Base-by-base conservation (phyloP, 2,888 invertebrate genomes). In the Ennomos fuscantarius region DNA sequence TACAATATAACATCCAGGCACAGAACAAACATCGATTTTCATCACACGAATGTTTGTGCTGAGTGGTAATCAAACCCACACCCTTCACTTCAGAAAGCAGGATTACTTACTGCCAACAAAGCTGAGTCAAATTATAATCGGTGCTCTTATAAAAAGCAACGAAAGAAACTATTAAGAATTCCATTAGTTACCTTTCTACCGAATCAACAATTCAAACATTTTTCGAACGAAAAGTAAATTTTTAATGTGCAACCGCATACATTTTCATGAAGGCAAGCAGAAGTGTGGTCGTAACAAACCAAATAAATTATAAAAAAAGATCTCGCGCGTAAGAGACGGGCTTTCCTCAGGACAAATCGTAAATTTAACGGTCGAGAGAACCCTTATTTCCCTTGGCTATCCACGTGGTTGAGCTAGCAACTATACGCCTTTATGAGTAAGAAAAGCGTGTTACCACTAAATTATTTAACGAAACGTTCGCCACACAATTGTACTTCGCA, bases 271-370 rank as follows among this genome's bases (percentile, higher is more conserved):
- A 73, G 78, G 76, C 75, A 79, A 78, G 6, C 47, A 57, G 39
- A 78, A 78, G 72, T 76, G 72, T 56, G 62, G 62, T 66, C 79
- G 88, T 87, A 87, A 86, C 84, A 88, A 84, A 86, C 86, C 81
- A 86, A 86, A 89, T 89, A 89, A 89, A 89, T 90, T 89, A 89
- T 89, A 89, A 89, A 89, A 89, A 83, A 82, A 87, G 83, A 86
- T 86, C 84, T 81, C 70, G 79, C 70, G 79, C 76, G 72, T 65
- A 72, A 76, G 79, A 86, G 87, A 87, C 87, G 83, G 83, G 84
- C 83, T 88, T 86, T 87, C 70, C 81, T 76, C 74, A 86, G 84
- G 88, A 89, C 89, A 87, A 82, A 87, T 89, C 90, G 90, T 91
- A 91, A 91, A 91, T 91, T 91, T 89, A 87, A 90, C 89, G 89